These are phyloP conservation scores for Phymastichus coffea DNA, from an alignment of 1,140 invertebrate genomes.

Conservation along the genomic window DNA sequence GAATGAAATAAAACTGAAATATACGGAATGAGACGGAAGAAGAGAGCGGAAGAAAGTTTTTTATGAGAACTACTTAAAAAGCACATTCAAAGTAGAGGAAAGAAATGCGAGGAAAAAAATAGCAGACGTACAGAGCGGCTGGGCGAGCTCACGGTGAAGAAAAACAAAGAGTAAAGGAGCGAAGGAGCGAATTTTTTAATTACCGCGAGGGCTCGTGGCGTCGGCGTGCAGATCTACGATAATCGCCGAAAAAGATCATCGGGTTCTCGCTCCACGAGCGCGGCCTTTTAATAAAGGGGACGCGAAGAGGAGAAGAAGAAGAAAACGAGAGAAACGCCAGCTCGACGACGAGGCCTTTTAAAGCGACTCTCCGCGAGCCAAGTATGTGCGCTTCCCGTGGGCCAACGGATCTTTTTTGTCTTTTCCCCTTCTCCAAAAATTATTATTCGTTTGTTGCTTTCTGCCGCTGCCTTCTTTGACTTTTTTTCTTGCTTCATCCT, in stretches of 20 bases:
- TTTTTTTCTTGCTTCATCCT: no score
- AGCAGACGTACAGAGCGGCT: no score
- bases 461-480: no score
- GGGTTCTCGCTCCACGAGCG: not conserved
- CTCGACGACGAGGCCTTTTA: not conserved
- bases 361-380: not conserved
- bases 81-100: no score
- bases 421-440: no score
- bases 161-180: not conserved
- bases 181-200: slow-evolving; percentile 24
- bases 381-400: no score
- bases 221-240: slow-evolving; percentile 10
- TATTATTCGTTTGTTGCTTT: no score
- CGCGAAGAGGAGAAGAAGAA: not conserved
- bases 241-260: slow-evolving; percentile 17
- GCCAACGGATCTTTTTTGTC: no score
- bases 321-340: not conserved
- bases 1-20: no score
- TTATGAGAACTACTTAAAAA: no score
- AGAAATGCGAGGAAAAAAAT: no score
- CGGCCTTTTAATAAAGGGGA: slow-evolving; percentile 12
- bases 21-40: not conserved
- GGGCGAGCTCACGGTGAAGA: not conserved
- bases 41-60: not conserved
- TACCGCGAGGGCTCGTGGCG: not conserved